phyloP scores from a whole-genome alignment of 2,888 invertebrate species.

The Watsonalla cultraria region DNA sequence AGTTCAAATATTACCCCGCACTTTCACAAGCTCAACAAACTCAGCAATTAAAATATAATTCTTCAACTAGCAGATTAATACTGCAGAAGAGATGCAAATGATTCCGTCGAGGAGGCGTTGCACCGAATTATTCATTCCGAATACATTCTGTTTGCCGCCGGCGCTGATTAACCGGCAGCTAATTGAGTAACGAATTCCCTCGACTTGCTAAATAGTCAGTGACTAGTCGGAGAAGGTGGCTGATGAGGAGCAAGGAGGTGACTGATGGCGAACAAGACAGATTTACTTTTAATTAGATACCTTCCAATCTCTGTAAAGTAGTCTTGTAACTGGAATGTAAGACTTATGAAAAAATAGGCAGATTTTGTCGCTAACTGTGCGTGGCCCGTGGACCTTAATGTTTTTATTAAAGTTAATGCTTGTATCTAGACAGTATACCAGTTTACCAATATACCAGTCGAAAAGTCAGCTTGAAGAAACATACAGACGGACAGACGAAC shows the following conservation, averaged over 20 bases:
- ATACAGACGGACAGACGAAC: too few species aligned
- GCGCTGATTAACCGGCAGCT: constrained; percentile 67
- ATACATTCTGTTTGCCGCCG: constrained; percentile 61
- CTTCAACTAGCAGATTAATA: neutral
- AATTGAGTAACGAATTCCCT: constrained; percentile 73
- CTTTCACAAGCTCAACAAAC: neutral
- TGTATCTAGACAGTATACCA: too few species aligned
- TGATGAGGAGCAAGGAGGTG: neutral
- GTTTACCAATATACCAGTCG: too few species aligned
- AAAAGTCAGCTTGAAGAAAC: too few species aligned
- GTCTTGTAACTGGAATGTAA: too few species aligned
- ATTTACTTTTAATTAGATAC: too few species aligned
- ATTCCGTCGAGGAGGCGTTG: constrained; percentile 17
- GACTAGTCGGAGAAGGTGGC: constrained; percentile 24
- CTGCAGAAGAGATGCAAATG: constrained; percentile 24
- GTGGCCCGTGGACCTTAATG: too few species aligned
- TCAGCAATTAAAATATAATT: neutral
- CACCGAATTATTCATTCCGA: constrained; percentile 53
- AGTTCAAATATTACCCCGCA: too few species aligned
- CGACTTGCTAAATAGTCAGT: constrained; percentile 62
- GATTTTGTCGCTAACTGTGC: too few species aligned
- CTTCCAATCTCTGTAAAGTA: too few species aligned
- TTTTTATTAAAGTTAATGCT: too few species aligned
- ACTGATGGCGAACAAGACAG: neutral
- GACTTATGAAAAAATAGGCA: too few species aligned